Evolutionary conservation across 2,113 vertebrate species (phyloP), one percentile per base, ranked within the genome.

Genomic region (Perccottus glenii): DNA sequence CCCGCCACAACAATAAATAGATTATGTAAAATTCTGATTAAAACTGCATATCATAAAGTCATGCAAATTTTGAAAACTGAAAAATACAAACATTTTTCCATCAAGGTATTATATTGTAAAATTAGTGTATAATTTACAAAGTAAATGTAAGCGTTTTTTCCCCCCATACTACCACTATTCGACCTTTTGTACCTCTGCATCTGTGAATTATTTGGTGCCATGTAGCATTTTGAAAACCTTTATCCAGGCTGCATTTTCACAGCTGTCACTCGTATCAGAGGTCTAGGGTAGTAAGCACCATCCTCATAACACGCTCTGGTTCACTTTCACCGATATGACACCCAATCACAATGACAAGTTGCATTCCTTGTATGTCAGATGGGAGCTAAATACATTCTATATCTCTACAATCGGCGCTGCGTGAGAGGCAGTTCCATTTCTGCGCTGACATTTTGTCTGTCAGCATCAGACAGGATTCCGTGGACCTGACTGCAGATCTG

Each of bases 281-380:
- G 11, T 11, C 44, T 32, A 64, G 14, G 14, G 59, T 14, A 16
- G 61, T 4, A 6, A 68, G 59, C 36, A 14, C 3, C 0, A 0
- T 32, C 63, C 60, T 61, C 36, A 73, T 64, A 66, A 70, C 48
- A 43, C 19, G 69, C 44, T 12, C 10, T 10, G 36, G 52, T 48
- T 50, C 71, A 50, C 15, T 16, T 52, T 61, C 45, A 43, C 60
- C 14, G 8, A 60, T 46, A 55, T 71, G 73, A 81, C 60, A 48
- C 9, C 46, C 67, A 69, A 73, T 75, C 77, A 76, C 35, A 55
- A 59, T 66, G 73, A 82, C 52, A 50, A 56, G 67, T 71, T 36
- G 63, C 63, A 58, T 83, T 77, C 55, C 49, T 58, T 61, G 55
- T 52, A 11, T 58, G 72, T 85, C 75, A 73, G 64, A 63, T 47